Evolutionary conservation across 2,888 invertebrate species (phyloP).

Genomic region (Chymomyza amoena): DNA sequence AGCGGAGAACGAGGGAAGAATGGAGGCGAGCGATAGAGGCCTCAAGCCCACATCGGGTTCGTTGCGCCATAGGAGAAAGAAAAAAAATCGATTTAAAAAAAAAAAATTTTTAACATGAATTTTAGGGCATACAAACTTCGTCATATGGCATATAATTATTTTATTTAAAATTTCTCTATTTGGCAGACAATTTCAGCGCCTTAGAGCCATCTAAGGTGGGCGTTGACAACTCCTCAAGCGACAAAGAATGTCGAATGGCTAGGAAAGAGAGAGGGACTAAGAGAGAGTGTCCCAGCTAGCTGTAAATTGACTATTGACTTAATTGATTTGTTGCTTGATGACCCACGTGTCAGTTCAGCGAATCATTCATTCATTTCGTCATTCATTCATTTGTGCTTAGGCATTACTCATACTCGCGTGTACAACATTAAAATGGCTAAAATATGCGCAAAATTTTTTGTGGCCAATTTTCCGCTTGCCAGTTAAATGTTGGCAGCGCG

Average conservation of each 20-base stretch:
- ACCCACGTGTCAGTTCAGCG: not conserved
- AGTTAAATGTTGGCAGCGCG: slow-evolving; percentile 51
- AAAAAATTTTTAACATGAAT: too few species aligned
- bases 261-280: not conserved
- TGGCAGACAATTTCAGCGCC: not conserved
- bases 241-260: not conserved
- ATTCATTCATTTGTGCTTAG: slow-evolving; percentile 29
- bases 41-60: too few species aligned
- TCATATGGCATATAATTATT: not conserved
- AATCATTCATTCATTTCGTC: slow-evolving; percentile 19
- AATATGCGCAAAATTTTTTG: slow-evolving; percentile 26
- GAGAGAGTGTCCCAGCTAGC: not conserved
- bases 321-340: slow-evolving; percentile 41
- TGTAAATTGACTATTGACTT: slow-evolving; percentile 10
- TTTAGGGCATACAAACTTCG: not conserved
- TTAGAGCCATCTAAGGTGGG: not conserved
- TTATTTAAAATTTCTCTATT: slow-evolving; percentile 11
- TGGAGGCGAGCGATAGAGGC: too few species aligned
- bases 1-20: too few species aligned
- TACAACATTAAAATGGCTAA: slow-evolving; percentile 39
- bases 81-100: too few species aligned
- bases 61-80: too few species aligned
- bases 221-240: not conserved
- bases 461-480: slow-evolving; percentile 70
- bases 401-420: slow-evolving; percentile 51